Evolutionary conservation across 2,113 vertebrate species (phyloP).

Genomic region (Thunnus thynnus): DNA sequence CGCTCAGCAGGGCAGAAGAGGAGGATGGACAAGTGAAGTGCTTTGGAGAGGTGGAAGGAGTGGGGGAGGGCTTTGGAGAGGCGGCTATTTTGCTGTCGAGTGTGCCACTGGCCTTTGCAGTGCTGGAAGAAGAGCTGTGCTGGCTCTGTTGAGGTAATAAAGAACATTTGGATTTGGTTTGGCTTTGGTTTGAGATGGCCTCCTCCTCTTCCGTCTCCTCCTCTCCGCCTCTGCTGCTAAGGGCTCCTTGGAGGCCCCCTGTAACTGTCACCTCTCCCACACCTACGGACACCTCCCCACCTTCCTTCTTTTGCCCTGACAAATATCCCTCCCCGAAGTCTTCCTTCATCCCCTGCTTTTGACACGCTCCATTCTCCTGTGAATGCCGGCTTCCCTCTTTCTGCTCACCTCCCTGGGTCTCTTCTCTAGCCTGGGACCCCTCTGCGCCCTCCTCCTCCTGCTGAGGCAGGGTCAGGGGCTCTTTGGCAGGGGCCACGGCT

Average conservation of each 20-base stretch:
- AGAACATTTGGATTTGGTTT: conserved; percentile 97
- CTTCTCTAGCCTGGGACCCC: conserved; percentile 82
- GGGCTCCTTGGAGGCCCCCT: conserved; percentile 84
- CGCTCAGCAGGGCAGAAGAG: conserved; percentile 83
- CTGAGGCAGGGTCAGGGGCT: conserved; percentile 80
- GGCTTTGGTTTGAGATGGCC: conserved; percentile 99
- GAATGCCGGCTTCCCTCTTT: conserved; percentile 65
- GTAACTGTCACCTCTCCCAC: conserved; percentile 87
- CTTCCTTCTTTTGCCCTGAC: conserved; percentile 82
- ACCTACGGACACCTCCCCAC: conserved; percentile 86
- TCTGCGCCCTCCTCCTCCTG: conserved; percentile 74
- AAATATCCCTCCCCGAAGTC: conserved; percentile 70
- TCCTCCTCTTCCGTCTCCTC: conserved; percentile 87
- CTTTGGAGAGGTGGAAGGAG: conserved; percentile 79
- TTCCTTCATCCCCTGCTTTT: conserved; percentile 77
- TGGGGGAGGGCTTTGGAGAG: conserved; percentile 81
- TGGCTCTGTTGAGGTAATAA: conserved; percentile 96
- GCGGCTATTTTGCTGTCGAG: conserved; percentile 87
- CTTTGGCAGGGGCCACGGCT: conserved; percentile 92
- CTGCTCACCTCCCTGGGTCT: conserved; percentile 84
- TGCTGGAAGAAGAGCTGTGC: conserved; percentile 92
- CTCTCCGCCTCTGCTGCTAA: conserved; percentile 78
- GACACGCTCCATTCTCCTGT: conserved; percentile 60
- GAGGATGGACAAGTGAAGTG: conserved; percentile 90
- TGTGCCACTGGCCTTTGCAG: conserved; percentile 86